Conservation (phyloP, 53 echinoderm and acorn worm species). For the Paracentrotus lividus region DNA sequence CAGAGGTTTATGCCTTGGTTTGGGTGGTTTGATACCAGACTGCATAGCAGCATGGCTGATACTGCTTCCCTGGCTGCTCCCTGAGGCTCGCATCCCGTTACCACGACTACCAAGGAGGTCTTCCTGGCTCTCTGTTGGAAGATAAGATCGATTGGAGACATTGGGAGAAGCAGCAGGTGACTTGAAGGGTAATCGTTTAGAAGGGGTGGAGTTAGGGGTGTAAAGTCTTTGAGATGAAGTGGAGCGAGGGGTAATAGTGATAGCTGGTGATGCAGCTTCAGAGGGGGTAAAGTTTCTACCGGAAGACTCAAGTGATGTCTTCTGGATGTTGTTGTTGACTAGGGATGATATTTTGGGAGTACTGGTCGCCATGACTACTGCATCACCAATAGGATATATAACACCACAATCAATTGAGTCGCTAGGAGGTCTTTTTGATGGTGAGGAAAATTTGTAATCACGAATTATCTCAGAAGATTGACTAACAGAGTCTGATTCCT, state of each 20-base stretch:
- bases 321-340: not conserved
- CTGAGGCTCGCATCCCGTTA: slow-evolving; percentile 57
- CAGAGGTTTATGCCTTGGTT: slow-evolving; percentile 84
- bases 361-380: not conserved
- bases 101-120: slow-evolving; percentile 65
- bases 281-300: not conserved
- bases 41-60: slow-evolving; percentile 70
- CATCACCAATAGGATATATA: not conserved
- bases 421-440: not conserved
- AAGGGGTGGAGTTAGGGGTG: not conserved
- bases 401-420: not conserved
- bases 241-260: not conserved
- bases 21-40: slow-evolving; percentile 80
- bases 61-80: slow-evolving; percentile 66
- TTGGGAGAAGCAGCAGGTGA: slow-evolving; percentile 17
- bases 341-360: not conserved
- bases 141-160: not conserved
- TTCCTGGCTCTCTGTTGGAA: slow-evolving; percentile 68
- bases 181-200: not conserved
- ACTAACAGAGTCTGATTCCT: not conserved
- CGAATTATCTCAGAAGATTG: not conserved
- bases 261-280: not conserved
- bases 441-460: not conserved
- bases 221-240: not conserved
- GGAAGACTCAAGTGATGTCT: not conserved